Evolutionary conservation across 2,113 vertebrate species (phyloP), one percentile per base, ranked within the genome.

Genomic region (Mionectes macconnelli): DNA sequence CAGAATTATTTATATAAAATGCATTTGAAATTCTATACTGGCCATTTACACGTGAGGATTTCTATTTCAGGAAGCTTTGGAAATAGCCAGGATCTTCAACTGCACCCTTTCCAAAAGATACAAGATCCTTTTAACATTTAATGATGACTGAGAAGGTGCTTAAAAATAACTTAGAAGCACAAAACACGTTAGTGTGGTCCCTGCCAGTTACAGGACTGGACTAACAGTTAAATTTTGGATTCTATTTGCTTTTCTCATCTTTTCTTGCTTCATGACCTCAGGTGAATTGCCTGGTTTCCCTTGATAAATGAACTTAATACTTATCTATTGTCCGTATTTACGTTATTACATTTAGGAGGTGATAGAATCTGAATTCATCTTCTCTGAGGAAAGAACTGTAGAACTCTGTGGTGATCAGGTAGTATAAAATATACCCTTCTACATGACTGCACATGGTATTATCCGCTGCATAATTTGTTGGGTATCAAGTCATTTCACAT

Each of bases 111-210:
- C 88, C 93, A 90, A 92, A 92, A 95, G 96, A 94, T 84, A 96
- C 80, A 82, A 86, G 96, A 96, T 97, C 93, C 94, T 89, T 96
- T 95, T 96, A 96, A 94, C 95, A 96, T 96, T 96, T 97, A 95
- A 90, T 66, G 90, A 95, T 73, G 93, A 68, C 85, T 72, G 83
- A 92, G 94, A 95, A 96, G 83, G 83, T 97, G 47, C 92, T 94
- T 93, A 96, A 96, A 95, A 94, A 96, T 93, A 96, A 81, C 88
- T 84, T 78, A 87, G 87, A 93, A 87, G 69, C 92, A 60, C 73
- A 95, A 92, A 80, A 60, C 52, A 62, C 45, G 21, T 90, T 59
- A 60, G 24, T 64, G 56, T 86, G 44, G 57, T 94, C 55, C 35
- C 42, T 76, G 20, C 60, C 10, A 2, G 44, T 67, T 75, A 87